Evolutionary conservation across 1,140 invertebrate species (phyloP).

Genomic region (Euwallacea similis): DNA sequence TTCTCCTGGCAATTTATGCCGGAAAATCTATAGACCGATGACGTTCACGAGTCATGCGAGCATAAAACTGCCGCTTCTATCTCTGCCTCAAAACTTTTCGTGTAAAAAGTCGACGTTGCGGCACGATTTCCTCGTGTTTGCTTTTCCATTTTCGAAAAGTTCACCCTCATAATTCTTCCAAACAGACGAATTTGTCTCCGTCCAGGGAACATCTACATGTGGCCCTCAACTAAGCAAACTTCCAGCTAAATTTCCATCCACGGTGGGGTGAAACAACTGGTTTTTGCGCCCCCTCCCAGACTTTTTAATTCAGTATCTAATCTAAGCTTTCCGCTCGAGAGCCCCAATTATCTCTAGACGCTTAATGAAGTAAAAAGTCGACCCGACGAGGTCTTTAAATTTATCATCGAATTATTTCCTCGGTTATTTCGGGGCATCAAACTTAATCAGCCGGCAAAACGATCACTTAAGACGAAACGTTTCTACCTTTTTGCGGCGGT

Average conservation of each 20-base stretch:
- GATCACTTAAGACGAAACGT: no score
- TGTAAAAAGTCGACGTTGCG: neutral
- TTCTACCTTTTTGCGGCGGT: no score
- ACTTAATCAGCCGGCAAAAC: constrained; percentile 4
- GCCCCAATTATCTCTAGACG: constrained; percentile 13
- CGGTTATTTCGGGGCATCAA: constrained; percentile 11
- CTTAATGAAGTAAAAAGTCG: constrained; percentile 23
- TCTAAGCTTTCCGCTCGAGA: constrained; percentile 13
- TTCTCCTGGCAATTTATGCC: no score
- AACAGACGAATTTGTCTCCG: neutral
- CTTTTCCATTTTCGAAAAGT: constrained; percentile 1
- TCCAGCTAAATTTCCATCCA: neutral
- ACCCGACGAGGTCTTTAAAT: constrained; percentile 4
- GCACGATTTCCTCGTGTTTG: neutral
- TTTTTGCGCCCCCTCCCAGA: neutral
- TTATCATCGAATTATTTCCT: constrained; percentile 15
- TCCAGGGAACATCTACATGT: neutral
- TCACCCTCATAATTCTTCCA: neutral
- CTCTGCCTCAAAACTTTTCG: neutral
- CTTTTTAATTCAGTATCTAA: constrained; percentile 19
- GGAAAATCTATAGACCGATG: no score
- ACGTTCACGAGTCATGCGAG: no score
- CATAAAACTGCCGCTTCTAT: no score
- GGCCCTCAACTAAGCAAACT: neutral
- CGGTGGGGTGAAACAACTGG: neutral